phyloP scores from a whole-genome alignment of 2,888 invertebrate genomes.

The Caenorhabditis wallacei region DNA sequence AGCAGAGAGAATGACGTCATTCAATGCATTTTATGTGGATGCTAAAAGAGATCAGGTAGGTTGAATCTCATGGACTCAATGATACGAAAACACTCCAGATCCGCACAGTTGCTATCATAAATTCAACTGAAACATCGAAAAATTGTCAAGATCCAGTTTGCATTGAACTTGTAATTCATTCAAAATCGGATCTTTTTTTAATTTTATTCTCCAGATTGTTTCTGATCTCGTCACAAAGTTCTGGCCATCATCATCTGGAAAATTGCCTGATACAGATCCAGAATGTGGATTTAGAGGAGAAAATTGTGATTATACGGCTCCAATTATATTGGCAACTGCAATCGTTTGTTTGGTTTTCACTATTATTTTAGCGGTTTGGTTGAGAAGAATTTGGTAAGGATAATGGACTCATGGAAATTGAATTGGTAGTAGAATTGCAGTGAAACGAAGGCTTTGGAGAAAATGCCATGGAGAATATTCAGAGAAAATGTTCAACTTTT shows the following conservation, averaged over 20 bases:
- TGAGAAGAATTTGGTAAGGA: constrained; percentile 47
- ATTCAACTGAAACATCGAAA: constrained; percentile 20
- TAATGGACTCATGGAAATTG: not conserved
- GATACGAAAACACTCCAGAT: constrained; percentile 51
- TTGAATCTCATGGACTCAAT: not conserved
- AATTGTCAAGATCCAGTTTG: constrained; percentile 45
- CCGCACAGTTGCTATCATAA: constrained; percentile 51
- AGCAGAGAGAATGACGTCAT: constrained; percentile 69
- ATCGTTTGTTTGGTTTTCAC: constrained; percentile 33
- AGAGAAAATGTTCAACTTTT: constrained; percentile 70
- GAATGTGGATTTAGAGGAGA: constrained; percentile 71
- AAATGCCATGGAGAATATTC: constrained; percentile 74
- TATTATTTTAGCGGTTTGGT: constrained; percentile 30
- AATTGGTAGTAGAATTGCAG: constrained; percentile 40
- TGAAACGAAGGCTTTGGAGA: constrained; percentile 66
- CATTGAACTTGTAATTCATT: constrained; percentile 6
- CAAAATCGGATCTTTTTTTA: not conserved
- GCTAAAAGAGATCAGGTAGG: constrained; percentile 38
- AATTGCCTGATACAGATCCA: constrained; percentile 67
- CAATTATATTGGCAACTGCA: constrained; percentile 50
- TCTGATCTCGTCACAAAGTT: constrained; percentile 67
- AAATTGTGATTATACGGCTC: constrained; percentile 72
- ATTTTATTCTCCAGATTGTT: constrained; percentile 57
- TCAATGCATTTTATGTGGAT: constrained; percentile 69
- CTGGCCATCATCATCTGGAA: constrained; percentile 70